Conservation (phyloP, 23 tunicate genomes). For the Ascidia mentula region DNA sequence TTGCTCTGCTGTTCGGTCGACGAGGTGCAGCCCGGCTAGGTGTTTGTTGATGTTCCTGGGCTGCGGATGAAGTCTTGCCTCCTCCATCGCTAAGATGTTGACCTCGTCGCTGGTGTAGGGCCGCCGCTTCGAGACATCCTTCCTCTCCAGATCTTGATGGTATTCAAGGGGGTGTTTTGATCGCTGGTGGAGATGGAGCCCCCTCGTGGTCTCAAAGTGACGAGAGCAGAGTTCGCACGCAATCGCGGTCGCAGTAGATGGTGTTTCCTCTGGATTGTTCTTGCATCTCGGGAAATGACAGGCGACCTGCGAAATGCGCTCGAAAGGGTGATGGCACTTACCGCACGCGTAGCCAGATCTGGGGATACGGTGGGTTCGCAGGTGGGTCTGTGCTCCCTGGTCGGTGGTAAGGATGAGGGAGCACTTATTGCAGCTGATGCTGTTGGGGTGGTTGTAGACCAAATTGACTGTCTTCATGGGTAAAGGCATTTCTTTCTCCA, state of each 20-base stretch:
- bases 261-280: background rate
- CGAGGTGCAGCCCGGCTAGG: slow-evolving; percentile 9
- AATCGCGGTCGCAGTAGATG: background rate
- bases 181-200: background rate
- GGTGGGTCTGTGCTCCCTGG: background rate
- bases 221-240: background rate
- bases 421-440: slow-evolving; percentile 8
- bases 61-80: background rate
- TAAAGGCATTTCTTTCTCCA: no score
- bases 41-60: background rate
- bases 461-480: no score
- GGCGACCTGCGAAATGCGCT: slow-evolving; percentile 11
- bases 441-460: background rate
- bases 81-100: background rate
- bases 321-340: slow-evolving; percentile 9
- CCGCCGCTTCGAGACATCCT: background rate
- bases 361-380: background rate
- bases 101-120: slow-evolving; percentile 11
- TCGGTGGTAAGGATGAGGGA: background rate
- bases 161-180: slow-evolving; percentile 8
- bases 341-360: background rate
- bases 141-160: slow-evolving; percentile 1
- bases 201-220: background rate
- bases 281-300: background rate
- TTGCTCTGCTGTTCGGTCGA: slow-evolving; percentile 20